phyloP scores from a whole-genome alignment of 2,113 vertebrate species.

The Turnix velox region DNA sequence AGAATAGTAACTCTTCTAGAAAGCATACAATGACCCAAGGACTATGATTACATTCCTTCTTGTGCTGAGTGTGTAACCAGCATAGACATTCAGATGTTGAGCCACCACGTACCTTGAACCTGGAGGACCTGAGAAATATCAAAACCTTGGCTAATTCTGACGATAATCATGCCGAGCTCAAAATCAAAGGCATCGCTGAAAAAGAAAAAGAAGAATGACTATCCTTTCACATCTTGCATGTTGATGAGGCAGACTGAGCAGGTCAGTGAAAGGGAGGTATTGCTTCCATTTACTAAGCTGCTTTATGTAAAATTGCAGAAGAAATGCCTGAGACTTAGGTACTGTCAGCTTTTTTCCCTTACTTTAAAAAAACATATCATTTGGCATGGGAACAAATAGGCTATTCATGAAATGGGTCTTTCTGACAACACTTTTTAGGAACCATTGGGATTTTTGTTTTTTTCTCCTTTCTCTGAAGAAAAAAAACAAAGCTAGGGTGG shows the following conservation, averaged over 20 bases:
- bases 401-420: background rate
- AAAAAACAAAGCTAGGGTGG: background rate
- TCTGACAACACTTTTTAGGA: background rate
- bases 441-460: background rate
- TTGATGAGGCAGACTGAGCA: background rate
- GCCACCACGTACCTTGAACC: slow-evolving; percentile 83
- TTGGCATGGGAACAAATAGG: background rate
- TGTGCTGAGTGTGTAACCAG: background rate
- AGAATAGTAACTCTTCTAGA: background rate
- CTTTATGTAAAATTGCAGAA: background rate
- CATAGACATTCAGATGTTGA: background rate
- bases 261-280: background rate
- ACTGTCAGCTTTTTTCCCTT: background rate
- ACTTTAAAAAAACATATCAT: background rate
- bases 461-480: background rate
- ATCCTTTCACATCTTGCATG: background rate
- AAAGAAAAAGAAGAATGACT: background rate
- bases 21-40: background rate
- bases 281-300: background rate
- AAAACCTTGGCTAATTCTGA: slow-evolving; percentile 89
- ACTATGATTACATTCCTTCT: background rate
- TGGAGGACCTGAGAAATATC: slow-evolving; percentile 89
- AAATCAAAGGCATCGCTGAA: slow-evolving; percentile 94
- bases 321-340: background rate
- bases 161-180: slow-evolving; percentile 85